A percentile compares a stretch with the other conserved stretches of the same genome.
Evolutionary conservation across 2,888 invertebrate species (phyloP).

Genomic region (Euproctis similis): DNA sequence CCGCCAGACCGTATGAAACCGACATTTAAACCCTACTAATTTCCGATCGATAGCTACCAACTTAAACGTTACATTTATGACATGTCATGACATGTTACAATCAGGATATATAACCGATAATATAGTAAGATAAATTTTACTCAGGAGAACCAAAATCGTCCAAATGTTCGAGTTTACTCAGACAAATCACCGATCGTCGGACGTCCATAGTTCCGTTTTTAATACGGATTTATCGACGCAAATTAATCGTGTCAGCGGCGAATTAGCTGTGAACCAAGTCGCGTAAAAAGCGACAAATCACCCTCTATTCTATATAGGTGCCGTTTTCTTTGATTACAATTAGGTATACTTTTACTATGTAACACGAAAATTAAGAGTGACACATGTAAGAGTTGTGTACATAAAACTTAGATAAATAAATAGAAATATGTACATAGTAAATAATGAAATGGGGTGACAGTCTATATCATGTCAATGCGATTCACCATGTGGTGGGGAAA

Average conservation of each 20-base stretch:
- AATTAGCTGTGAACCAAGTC: constrained; percentile 60
- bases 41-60: constrained; percentile 40
- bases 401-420: too few relatives aligned
- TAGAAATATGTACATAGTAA: too few relatives aligned
- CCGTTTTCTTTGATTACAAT: constrained; percentile 51
- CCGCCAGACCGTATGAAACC: constrained; percentile 32
- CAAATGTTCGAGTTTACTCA: constrained; percentile 58
- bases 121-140: constrained; percentile 43
- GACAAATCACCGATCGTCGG: constrained; percentile 58
- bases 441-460: too few relatives aligned
- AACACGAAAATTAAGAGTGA: too few relatives aligned
- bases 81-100: constrained; percentile 29
- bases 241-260: constrained; percentile 73
- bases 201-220: constrained; percentile 62
- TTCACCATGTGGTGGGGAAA: constrained; percentile 37
- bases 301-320: constrained; percentile 50
- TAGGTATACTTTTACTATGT: too few relatives aligned
- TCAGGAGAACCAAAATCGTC: constrained; percentile 54
- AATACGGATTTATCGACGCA: constrained; percentile 74
- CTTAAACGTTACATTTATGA: constrained; percentile 33
- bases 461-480: constrained; percentile 23
- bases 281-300: constrained; percentile 68
- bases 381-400: too few relatives aligned
- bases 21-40: constrained; percentile 39
- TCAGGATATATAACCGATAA: constrained; percentile 27